These are phyloP conservation scores for Poeciliopsis turneri DNA, from an alignment of 2,797 vertebrate genomes.

Conservation along the genomic window DNA sequence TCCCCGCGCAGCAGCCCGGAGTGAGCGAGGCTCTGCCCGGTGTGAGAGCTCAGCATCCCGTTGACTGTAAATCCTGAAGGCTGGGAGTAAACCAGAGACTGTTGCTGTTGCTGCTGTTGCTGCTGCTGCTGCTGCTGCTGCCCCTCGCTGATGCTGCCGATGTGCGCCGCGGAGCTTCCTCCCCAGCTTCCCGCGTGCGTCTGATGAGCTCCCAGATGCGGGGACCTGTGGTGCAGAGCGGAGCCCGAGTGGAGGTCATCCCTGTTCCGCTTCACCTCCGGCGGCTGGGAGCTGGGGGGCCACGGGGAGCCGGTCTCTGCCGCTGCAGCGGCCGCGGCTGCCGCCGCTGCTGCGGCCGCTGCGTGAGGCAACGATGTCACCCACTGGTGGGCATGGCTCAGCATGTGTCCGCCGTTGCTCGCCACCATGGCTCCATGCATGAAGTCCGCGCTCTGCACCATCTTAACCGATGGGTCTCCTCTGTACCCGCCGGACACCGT, in stretches of 20 bases:
- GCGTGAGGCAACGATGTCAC: conserved; percentile 94
- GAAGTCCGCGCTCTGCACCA: conserved; percentile 94
- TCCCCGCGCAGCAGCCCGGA: conserved; percentile 91
- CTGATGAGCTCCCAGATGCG: conserved; percentile 82
- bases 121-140: conserved; percentile 81
- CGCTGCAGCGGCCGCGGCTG: conserved; percentile 85
- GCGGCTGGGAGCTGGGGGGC: conserved; percentile 87
- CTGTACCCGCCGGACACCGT: conserved; percentile 89
- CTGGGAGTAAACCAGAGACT: conserved; percentile 92
- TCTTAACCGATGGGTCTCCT: conserved; percentile 91
- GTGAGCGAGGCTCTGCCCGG: conserved; percentile 90
- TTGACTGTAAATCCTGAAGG: conserved; percentile 94
- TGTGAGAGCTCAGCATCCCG: conserved; percentile 93
- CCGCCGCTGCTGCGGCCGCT: conserved; percentile 90
- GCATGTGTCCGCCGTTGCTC: conserved; percentile 95
- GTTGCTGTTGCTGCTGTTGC: conserved; percentile 78
- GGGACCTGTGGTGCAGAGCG: conserved; percentile 84
- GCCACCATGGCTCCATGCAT: conserved; percentile 95
- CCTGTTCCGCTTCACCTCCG: conserved; percentile 89
- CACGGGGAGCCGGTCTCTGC: conserved; percentile 90
- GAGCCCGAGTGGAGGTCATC: conserved; percentile 90
- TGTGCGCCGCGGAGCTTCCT: conserved; percentile 83
- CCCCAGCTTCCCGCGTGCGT: conserved; percentile 87
- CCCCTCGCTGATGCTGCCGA: conserved; percentile 77
- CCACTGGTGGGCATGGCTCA: conserved; percentile 98